Base-by-base conservation (phyloP, 2,888 invertebrate species). In the Synanthedon formicaeformis region DNA sequence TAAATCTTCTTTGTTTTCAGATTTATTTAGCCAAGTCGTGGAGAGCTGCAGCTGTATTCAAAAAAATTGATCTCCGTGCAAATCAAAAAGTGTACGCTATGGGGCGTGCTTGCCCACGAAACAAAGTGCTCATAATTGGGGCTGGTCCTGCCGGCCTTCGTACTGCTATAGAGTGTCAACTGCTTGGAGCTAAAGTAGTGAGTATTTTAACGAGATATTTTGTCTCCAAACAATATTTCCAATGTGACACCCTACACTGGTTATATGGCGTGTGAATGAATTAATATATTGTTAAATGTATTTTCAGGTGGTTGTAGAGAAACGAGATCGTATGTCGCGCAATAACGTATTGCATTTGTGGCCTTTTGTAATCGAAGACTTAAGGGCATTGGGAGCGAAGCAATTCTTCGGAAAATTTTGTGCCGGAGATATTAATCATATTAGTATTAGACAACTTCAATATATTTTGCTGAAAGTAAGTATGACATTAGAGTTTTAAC, bases 341-440 rank as follows among this genome's bases (percentile, higher is more conserved):
- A 98, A 99, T 88, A 99, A 99, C 79, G 98, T 99, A 27, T 91
- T 99, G 50, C 99, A 99, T 78, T 87, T 99, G 58, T 99, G 99
- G 99, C 98, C 98, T 51, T 98, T 96, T 81, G 96, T 99, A 50
- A 99, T 99, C 57, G 95, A 97, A 63, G 99, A 99, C 84, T 89
- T 99, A 61, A 91, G 94, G 55, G 93, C 93, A 59, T 90, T 99
- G 34, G 99, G 98, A 16, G 98, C 98, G 14, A 99, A 99, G 80
- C 97, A 98, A 75, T 99, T 99, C 88, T 98, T 97, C 75, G 98
- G 98, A 13, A 98, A 98, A 84, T 99, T 99, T 82, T 99, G 99
- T 87, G 98, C 98, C 1, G 99, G 98, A 18, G 92, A 97, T 57
- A 98, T 99, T 60, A 98, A 99, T 81, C 99, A 99, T 79, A 98